These are phyloP conservation scores for Epirrita christyi DNA, from an alignment of 2,888 invertebrate species.

Conservation along the genomic window DNA sequence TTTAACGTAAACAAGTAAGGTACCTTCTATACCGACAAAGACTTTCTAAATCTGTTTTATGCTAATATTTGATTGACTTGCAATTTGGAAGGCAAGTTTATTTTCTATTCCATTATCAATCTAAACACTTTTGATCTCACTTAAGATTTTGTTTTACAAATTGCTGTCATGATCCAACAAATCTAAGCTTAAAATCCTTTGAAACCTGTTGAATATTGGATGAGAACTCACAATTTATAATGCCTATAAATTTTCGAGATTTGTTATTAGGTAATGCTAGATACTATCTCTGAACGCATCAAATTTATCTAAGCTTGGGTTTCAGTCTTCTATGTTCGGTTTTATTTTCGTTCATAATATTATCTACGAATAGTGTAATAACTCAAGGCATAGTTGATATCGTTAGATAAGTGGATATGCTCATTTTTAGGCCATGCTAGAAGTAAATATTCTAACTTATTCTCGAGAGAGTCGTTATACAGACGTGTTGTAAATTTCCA, in stretches of 20 bases:
- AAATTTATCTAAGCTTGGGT: conserved; percentile 18
- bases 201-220: conserved; percentile 29
- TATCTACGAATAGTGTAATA: not conserved
- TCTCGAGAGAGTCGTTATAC: conserved; percentile 24
- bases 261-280: conserved; percentile 16
- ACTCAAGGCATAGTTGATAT: conserved; percentile 7
- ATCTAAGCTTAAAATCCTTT: conserved; percentile 14
- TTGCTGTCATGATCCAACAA: conserved; percentile 5
- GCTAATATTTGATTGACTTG: not conserved
- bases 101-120: not conserved
- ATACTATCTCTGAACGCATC: conserved; percentile 22
- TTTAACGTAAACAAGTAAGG: too few relatives aligned
- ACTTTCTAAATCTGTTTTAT: too few relatives aligned
- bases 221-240: conserved; percentile 30
- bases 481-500: conserved; percentile 33
- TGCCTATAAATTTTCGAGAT: conserved; percentile 28
- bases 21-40: too few relatives aligned
- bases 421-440: not conserved
- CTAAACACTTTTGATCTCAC: conserved; percentile 3
- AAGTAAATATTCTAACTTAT: conserved; percentile 15
- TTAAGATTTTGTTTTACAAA: conserved; percentile 4
- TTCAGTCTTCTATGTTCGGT: conserved; percentile 13
- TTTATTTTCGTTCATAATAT: not conserved
- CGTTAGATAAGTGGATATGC: conserved; percentile 3
- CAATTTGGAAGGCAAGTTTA: not conserved